Conservation (phyloP, 1,140 invertebrate species). For the Augochlora pura region DNA sequence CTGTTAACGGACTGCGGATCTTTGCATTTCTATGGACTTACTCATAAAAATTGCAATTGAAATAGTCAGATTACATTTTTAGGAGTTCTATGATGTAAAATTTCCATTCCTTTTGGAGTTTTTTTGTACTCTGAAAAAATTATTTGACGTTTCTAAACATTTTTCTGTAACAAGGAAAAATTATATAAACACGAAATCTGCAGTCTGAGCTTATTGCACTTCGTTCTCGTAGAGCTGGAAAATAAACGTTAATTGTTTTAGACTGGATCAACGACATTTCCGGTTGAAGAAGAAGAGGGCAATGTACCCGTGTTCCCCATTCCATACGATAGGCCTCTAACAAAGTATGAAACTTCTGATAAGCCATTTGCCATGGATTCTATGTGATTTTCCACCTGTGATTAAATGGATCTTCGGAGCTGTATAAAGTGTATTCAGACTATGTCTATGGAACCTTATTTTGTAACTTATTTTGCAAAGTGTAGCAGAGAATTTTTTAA, state of each 20-base stretch:
- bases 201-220: constrained; percentile 54
- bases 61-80: too few relatives aligned
- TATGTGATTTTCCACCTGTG: constrained; percentile 39
- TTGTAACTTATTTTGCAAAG: neutral
- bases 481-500: constrained; percentile 25
- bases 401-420: neutral
- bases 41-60: too few relatives aligned
- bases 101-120: too few relatives aligned
- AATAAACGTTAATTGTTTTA: constrained; percentile 56
- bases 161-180: too few relatives aligned
- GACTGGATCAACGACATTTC: constrained; percentile 75
- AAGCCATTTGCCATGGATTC: constrained; percentile 82
- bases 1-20: too few relatives aligned
- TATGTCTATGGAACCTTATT: neutral
- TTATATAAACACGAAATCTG: too few relatives aligned
- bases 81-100: too few relatives aligned
- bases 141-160: too few relatives aligned
- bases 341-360: constrained; percentile 83
- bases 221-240: neutral
- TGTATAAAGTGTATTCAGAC: neutral
- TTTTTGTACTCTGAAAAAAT: too few relatives aligned
- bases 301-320: constrained; percentile 83
- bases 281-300: constrained; percentile 72
- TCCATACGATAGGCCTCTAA: constrained; percentile 90
- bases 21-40: too few relatives aligned